Conservation (phyloP, 2,797 vertebrate species). For the Sus cebifrons region DNA sequence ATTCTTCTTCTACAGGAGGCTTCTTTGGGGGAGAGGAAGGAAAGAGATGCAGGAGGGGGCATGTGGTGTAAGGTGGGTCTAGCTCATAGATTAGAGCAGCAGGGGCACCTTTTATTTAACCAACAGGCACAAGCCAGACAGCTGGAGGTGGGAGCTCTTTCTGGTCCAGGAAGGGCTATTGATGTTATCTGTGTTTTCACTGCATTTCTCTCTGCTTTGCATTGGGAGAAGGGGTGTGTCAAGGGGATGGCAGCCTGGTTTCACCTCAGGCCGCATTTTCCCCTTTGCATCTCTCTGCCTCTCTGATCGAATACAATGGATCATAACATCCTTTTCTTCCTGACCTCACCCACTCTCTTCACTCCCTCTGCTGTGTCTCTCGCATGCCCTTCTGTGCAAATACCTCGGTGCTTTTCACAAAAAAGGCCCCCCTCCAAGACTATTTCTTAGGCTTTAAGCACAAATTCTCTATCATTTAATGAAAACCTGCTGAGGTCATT, state of each 20-base stretch:
- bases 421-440: too few species aligned
- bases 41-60: too few species aligned
- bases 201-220: neutral
- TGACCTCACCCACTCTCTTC: too few species aligned
- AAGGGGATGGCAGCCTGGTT: accelerated
- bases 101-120: accelerated
- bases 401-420: neutral
- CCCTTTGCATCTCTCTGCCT: neutral
- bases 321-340: neutral
- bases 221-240: neutral
- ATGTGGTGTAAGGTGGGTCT: accelerated
- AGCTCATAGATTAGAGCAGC: accelerated
- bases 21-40: neutral
- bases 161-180: accelerated
- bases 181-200: accelerated
- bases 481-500: neutral
- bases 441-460: neutral
- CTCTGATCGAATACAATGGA: neutral
- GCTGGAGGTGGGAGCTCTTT: accelerated
- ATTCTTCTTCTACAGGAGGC: neutral
- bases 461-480: neutral
- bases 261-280: neutral
- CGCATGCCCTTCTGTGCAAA: accelerated
- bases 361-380: too few species aligned
- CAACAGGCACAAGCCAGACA: accelerated